phyloP scores from a whole-genome alignment of 2,113 vertebrate species.

The Monopterus albus region DNA sequence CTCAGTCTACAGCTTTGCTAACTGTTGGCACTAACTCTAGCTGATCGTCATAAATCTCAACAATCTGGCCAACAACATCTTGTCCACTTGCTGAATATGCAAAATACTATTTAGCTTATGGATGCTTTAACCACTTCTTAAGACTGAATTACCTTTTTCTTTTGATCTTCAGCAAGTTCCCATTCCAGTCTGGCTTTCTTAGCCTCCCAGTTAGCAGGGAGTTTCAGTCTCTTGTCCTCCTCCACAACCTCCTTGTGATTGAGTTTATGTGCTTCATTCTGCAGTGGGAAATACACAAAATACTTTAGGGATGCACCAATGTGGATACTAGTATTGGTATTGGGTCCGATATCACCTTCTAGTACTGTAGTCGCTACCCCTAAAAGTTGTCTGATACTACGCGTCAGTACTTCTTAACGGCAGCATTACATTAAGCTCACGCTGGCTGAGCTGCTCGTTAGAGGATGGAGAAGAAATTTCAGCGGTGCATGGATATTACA shows the following conservation, averaged over 20 bases:
- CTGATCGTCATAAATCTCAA: not conserved
- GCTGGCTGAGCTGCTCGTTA: no score
- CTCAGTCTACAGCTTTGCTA: not conserved
- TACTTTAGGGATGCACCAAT: no score
- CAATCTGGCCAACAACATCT: not conserved
- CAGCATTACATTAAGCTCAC: no score
- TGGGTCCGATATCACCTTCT: no score
- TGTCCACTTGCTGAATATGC: not conserved
- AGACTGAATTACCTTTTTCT: constrained; percentile 86
- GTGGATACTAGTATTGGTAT: no score
- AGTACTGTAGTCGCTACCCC: no score
- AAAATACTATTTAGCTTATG: not conserved
- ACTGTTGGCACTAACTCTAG: not conserved
- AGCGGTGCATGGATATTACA: no score
- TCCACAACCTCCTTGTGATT: constrained; percentile 95
- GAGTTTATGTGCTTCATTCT: constrained; percentile 95
- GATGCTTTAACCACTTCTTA: no score
- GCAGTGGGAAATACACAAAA: constrained; percentile 23
- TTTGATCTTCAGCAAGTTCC: constrained; percentile 88
- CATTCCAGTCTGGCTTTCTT: constrained; percentile 94
- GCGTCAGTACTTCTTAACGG: no score
- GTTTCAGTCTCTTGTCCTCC: constrained; percentile 92
- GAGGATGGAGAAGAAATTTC: no score
- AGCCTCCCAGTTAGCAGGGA: constrained; percentile 95
- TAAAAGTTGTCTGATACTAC: no score